Percentiles rank a stretch among this genome's conserved stretches.
phyloP scores from a whole-genome alignment of 2,888 invertebrate species.

The Anodontia alba region DNA sequence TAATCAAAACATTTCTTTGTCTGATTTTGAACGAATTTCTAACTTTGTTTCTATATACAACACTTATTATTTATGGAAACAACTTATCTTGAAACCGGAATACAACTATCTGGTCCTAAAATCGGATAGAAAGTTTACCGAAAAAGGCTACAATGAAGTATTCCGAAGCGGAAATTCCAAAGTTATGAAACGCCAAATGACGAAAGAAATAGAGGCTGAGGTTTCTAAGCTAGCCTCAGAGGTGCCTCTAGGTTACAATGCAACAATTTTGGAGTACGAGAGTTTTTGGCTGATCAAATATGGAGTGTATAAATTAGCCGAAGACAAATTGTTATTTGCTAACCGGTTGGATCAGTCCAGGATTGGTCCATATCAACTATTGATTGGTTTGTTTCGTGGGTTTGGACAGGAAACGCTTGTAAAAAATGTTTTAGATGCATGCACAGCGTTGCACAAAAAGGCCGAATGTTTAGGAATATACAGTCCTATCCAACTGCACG shows the following conservation, averaged over 20 bases:
- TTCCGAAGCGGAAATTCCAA: slow-evolving; percentile 67
- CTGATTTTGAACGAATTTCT: slow-evolving; percentile 58
- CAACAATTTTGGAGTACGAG: slow-evolving; percentile 76
- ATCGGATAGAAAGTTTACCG: slow-evolving; percentile 54
- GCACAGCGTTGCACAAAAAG: slow-evolving; percentile 30
- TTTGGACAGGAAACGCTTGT: slow-evolving; percentile 6
- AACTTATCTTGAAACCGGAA: slow-evolving; percentile 58
- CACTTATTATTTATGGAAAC: slow-evolving; percentile 66
- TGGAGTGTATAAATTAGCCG: slow-evolving; percentile 62
- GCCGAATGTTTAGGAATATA: slow-evolving; percentile 21
- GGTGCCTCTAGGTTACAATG: slow-evolving; percentile 66
- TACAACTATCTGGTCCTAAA: slow-evolving; percentile 76
- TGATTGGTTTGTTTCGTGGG: slow-evolving; percentile 45
- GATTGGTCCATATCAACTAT: slow-evolving; percentile 64
- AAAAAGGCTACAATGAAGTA: slow-evolving; percentile 67
- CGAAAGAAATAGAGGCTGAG: slow-evolving; percentile 38
- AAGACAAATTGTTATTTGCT: slow-evolving; percentile 59
- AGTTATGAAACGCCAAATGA: slow-evolving; percentile 65
- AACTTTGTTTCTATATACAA: slow-evolving; percentile 73
- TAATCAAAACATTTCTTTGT: slow-evolving; percentile 21
- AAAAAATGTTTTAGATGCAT: slow-evolving; percentile 34
- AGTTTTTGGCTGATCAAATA: slow-evolving; percentile 71
- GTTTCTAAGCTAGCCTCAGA: slow-evolving; percentile 41
- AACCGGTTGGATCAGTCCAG: slow-evolving; percentile 51
- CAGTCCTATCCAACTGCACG: slow-evolving; percentile 6